A percentile compares a stretch with the other conserved stretches of the same genome.
These are phyloP conservation scores for Idaea straminata DNA, from an alignment of 2,888 invertebrate genomes.

Conservation along the genomic window DNA sequence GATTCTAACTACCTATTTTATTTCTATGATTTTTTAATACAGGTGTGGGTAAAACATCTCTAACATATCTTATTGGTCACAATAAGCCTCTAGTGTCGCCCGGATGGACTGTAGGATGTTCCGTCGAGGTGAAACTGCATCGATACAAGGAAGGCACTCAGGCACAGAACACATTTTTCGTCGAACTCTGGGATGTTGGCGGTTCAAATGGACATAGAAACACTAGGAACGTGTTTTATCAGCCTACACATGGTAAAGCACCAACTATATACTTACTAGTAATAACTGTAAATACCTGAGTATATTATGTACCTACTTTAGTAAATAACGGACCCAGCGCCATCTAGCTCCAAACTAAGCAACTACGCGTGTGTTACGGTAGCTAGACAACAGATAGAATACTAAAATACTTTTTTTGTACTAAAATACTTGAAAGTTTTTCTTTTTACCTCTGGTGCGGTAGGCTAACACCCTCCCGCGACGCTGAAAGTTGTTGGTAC, in stretches of 20 bases:
- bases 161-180: constrained; percentile 92
- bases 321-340: no score
- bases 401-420: no score
- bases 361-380: no score
- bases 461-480: no score
- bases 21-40: constrained; percentile 38
- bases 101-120: constrained; percentile 97
- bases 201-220: constrained; percentile 96
- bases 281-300: neutral
- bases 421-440: no score
- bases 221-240: constrained; percentile 96
- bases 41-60: constrained; percentile 98
- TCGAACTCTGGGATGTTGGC: constrained; percentile 98
- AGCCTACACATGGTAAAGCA: constrained; percentile 90
- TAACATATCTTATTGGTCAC: constrained; percentile 94
- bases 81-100: constrained; percentile 92
- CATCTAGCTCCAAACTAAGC: no score
- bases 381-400: no score
- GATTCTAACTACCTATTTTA: neutral
- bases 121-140: constrained; percentile 96
- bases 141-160: constrained; percentile 97
- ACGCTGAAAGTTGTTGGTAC: no score
- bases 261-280: neutral
- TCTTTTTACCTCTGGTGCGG: no score
- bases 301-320: neutral